Percentiles rank a stretch among this genome's conserved stretches.
These are phyloP conservation scores for Myotis daubentonii DNA, from an alignment of 2,797 vertebrate genomes.

Conservation along the genomic window DNA sequence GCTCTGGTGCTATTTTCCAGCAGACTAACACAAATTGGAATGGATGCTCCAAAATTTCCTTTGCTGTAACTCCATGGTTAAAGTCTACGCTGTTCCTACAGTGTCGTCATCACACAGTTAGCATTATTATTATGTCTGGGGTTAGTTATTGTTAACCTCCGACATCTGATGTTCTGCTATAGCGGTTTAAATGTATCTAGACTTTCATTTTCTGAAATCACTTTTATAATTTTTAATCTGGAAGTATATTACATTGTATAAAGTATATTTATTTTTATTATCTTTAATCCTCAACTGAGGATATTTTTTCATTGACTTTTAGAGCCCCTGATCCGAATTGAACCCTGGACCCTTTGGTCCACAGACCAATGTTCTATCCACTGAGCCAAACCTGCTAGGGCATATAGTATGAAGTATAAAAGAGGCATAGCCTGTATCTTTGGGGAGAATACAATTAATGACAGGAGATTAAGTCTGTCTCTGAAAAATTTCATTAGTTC, in stretches of 20 bases:
- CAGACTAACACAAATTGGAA: not conserved
- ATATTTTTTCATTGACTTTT: no score
- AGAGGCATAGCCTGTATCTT: not conserved
- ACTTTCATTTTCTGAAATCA: not conserved
- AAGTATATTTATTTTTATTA: not conserved
- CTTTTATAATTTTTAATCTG: not conserved
- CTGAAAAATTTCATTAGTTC: not conserved
- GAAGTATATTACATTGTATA: not conserved
- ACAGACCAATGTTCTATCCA: no score
- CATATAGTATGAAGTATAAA: not conserved
- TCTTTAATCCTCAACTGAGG: no score
- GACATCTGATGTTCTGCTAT: not conserved
- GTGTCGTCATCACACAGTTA: fast-evolving
- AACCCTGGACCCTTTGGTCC: no score
- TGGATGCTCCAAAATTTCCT: not conserved
- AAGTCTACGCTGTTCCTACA: not conserved
- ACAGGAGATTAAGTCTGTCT: not conserved
- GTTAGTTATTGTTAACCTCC: not conserved
- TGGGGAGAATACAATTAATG: not conserved
- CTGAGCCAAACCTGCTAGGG: no score
- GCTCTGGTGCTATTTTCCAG: not conserved
- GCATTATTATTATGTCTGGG: not conserved
- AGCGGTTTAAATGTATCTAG: not conserved
- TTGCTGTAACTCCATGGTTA: not conserved
- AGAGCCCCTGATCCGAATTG: no score